Evolutionary conservation across 2,797 vertebrate species (phyloP), one percentile per base, ranked within the genome.

Genomic region (Acipenser ruthenus): DNA sequence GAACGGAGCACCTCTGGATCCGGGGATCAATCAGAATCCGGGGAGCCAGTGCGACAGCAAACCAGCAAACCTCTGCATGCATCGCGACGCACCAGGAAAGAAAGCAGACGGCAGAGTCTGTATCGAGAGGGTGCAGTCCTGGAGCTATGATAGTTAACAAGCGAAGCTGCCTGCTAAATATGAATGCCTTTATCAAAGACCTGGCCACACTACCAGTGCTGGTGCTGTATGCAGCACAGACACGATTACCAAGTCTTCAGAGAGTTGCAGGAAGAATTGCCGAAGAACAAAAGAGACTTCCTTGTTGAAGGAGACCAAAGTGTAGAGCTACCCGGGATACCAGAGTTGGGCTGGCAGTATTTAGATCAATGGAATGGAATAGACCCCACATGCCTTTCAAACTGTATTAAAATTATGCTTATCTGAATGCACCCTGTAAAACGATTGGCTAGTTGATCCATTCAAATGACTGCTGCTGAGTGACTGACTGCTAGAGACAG

Each of bases 91-190:
- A 10, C 11, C 13, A 11, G 9, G 6, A 58, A 58, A 58, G 9
- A 10, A 58, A 58, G 13, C 55, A 58, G 55, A 58, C 12, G 55
- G 55, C 12, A 58, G 55, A 58, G 23, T 58, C 55, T 6, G 55
- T 58, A 58, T 58, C 55, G 12, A n/a, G 55, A 58, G 55, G 12
- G 12, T 58, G 55, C 55, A 58, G 12, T 58, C 55, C 55, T 58
- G 55, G 10, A 55, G 55, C 55, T 58, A n/a, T 58, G 11, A 58
- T 58, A 58, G 55, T 58, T 58, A 58, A 12, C 55, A 23, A 23
- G 23, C 23, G 3, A 58, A 58, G 55, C 55, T 58, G 55, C 11
- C 55, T 58, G 55, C 12, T 58, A 58, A n/a, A n/a, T n/a, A n/a
- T 58, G 11, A 58, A 58, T 58, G 13, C n/a, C 7, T 58, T 58